These are phyloP conservation scores for Zonitis immaculata DNA, from an alignment of 2,888 invertebrate species.

Conservation along the genomic window DNA sequence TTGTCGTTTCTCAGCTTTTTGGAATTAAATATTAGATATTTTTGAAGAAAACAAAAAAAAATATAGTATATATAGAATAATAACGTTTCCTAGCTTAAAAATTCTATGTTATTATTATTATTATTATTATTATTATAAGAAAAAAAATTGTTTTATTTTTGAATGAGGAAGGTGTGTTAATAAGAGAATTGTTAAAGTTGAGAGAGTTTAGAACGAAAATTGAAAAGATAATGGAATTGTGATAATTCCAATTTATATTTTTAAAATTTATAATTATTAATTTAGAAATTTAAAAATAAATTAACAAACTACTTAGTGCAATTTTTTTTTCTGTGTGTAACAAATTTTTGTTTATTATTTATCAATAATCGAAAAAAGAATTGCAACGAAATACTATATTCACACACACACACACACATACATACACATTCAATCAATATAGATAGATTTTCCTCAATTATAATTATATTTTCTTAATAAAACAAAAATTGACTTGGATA, in stretches of 20 bases:
- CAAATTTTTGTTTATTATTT: too few species aligned
- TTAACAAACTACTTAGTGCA: too few species aligned
- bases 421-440: too few species aligned
- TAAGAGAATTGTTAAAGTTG: conserved; percentile 32
- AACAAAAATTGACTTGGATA: too few species aligned
- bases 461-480: too few species aligned
- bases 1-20: conserved; percentile 37
- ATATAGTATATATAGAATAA: too few species aligned
- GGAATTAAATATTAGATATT: conserved; percentile 5
- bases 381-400: too few species aligned
- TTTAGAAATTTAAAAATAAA: conserved; percentile 20
- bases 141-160: conserved; percentile 26
- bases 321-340: too few species aligned
- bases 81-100: conserved; percentile 20
- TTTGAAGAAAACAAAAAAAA: neutral
- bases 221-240: conserved; percentile 20
- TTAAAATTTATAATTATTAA: conserved; percentile 17
- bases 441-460: too few species aligned
- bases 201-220: conserved; percentile 28
- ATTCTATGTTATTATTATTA: conserved; percentile 35
- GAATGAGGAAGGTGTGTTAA: conserved; percentile 28
- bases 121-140: too few species aligned
- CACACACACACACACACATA: too few species aligned
- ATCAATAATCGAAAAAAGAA: too few species aligned
- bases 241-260: conserved; percentile 16